These are phyloP conservation scores for Uropetala carovei DNA, from an alignment of 2,888 invertebrate genomes.

Conservation along the genomic window DNA sequence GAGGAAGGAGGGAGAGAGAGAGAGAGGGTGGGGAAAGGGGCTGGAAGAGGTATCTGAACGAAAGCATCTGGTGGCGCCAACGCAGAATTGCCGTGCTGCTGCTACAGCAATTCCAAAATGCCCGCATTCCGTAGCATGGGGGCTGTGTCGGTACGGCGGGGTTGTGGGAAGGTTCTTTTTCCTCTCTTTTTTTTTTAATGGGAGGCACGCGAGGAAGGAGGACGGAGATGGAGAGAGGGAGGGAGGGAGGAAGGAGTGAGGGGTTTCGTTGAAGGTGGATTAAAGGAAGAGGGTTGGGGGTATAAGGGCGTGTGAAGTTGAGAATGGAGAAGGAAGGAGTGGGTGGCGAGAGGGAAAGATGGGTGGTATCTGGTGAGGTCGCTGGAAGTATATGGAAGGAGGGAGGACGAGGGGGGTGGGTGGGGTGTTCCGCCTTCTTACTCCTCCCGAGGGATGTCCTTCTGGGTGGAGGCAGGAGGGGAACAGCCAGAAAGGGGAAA, in stretches of 20 bases:
- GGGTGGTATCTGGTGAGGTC: not conserved
- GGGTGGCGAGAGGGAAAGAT: not conserved
- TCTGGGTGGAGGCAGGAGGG: not conserved
- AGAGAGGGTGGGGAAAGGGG: not conserved
- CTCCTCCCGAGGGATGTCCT: slow-evolving; percentile 28
- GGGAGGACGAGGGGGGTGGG: not conserved
- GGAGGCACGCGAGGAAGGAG: not conserved
- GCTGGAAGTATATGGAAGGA: not conserved
- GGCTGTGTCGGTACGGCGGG: not conserved
- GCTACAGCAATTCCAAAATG: slow-evolving; percentile 47
- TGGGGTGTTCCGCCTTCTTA: not conserved
- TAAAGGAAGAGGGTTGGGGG: not conserved
- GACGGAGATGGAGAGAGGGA: not conserved
- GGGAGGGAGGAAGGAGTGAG: not conserved
- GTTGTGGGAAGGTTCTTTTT: slow-evolving; percentile 25
- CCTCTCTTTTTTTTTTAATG: not conserved
- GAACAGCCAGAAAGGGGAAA: not conserved
- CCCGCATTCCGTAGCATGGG: slow-evolving; percentile 51
- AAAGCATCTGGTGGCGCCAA: slow-evolving; percentile 28
- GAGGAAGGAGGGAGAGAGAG: not conserved
- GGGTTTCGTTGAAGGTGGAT: not conserved
- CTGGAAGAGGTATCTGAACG: not conserved
- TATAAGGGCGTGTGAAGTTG: not conserved
- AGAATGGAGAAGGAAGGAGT: not conserved
- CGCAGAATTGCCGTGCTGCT: not conserved